These are phyloP conservation scores for Oenanthe melanoleuca DNA, from an alignment of 2,113 vertebrate genomes.

Conservation along the genomic window DNA sequence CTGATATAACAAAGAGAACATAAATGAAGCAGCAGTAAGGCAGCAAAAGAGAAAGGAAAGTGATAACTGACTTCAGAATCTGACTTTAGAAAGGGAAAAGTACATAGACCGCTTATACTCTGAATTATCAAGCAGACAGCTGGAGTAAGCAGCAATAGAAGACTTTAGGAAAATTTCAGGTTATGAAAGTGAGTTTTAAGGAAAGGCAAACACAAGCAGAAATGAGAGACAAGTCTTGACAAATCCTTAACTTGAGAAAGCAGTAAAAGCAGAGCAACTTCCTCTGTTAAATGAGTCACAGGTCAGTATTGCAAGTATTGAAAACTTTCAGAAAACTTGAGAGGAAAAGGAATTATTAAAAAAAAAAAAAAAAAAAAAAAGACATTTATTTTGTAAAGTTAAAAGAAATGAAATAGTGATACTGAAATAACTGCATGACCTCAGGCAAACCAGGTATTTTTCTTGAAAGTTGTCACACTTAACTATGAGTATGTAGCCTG, in stretches of 20 bases:
- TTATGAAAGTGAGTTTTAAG: not conserved
- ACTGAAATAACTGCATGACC: not conserved
- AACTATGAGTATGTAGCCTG: not conserved
- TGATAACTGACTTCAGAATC: not conserved
- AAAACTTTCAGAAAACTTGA: not conserved
- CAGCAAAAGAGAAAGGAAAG: not conserved
- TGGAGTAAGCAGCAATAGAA: not conserved
- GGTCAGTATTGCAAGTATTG: not conserved
- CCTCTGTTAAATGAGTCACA: not conserved
- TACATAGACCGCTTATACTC: not conserved
- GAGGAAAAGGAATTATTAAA: not conserved
- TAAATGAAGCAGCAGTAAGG: not conserved
- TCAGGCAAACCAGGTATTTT: not conserved
- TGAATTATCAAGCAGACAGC: not conserved
- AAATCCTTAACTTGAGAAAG: not conserved
- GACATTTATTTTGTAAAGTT: not conserved
- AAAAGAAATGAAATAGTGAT: not conserved
- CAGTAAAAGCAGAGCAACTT: not conserved
- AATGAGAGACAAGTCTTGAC: not conserved
- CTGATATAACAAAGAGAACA: not conserved
- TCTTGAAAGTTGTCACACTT: not conserved
- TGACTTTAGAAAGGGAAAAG: not conserved
- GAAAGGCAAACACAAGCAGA: not conserved
- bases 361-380: not conserved
- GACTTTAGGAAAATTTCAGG: not conserved